Evolutionary conservation across 2,888 invertebrate genomes (phyloP), one percentile per base, ranked within the genome.

Genomic region (Gasteruption jaculator): DNA sequence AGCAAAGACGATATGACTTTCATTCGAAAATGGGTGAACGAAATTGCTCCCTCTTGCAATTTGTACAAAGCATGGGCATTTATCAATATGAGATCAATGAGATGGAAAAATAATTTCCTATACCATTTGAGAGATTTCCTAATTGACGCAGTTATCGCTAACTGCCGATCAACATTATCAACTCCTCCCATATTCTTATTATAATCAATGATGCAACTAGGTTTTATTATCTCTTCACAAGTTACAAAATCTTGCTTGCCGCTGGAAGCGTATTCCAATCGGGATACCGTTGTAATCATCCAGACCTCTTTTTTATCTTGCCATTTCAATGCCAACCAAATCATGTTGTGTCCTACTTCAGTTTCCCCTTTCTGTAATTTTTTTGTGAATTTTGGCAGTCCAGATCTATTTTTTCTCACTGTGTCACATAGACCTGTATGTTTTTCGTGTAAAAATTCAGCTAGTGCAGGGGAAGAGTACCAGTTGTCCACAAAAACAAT

Each of bases 371-470:
- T 44, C 19, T 32, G 38, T 20, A 53, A 41, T 38, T 49, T 49
- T 12, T 45, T 24, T 30, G 38, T 30, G 30, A 56, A 46, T 25
- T 36, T 37, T 29, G 57, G 56, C 56, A 60, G 56, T 29, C 41
- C 31, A 26, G 36, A 32, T 5, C 34, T 5, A 25, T 42, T 42
- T 24, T 12, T 31, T 2, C 16, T 5, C 8, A 42, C 31, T 6
- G 37, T 42, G 18, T 35, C 25, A 21, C 29, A 35, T 21, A 24
- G 8, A 15, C 34, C 38, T 1, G 34, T 43, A 11, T 38, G 24
- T 8, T 12, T 16, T 19, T 39, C 35, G 18, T 43, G 39, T 3
- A 43, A 25, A 25, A 20, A 19, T 19, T 39, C 22, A 8, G 29
- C 5, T 30, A 43, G 25, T 19, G 2, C 1, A 1, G 15, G 3